Evolutionary conservation across 2,888 invertebrate species (phyloP), one percentile per base, ranked within the genome.

Genomic region (Ametastegia equiseti): DNA sequence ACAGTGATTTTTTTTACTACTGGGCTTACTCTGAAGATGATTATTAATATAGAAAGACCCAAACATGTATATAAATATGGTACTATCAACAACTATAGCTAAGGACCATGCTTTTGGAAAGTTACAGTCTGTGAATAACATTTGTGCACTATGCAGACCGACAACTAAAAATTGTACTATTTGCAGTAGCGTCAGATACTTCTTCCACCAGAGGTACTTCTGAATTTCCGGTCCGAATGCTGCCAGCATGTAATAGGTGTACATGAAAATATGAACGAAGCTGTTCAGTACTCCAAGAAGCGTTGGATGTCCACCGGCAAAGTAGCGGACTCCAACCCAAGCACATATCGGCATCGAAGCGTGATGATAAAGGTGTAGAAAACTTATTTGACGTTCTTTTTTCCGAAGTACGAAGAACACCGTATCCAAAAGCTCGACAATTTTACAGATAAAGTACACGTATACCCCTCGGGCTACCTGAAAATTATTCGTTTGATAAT

Each of bases 131-230:
- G 94, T 93, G 85, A 94, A 92, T 87, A 95, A 94, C 6, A 95
- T 93, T 85, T 92, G 92, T 80, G 94, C 90, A 86, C 95, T 95
- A 90, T 97, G 97, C 81, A 95, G 93, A 89, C 96, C 94, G 89
- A 97, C 95, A 57, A 97, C 94, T 87, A 94, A 92, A 91, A 97
- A 97, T 91, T 97, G 97, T 92, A 97, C 96, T 92, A 98, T 94
- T 92, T 98, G 98, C 88, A 98, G 92, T 80, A 94, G 94, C 4
- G 98, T 98, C 88, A 98, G 94, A 91, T 98, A 97, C 87, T 95
- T 96, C 92, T 98, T 98, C 98, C 98, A 98, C 98, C 98, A 98
- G 23, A 98, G 92, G 89, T 96, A 97, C 89, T 97, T 97, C 91
- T 97, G 97, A 90, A 97, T 96, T 85, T 95, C 93, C 0, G 98